Percentiles rank a stretch among this genome's conserved stretches.
Evolutionary conservation across 2,888 invertebrate genomes (phyloP).

Genomic region (Lutraria lutraria): DNA sequence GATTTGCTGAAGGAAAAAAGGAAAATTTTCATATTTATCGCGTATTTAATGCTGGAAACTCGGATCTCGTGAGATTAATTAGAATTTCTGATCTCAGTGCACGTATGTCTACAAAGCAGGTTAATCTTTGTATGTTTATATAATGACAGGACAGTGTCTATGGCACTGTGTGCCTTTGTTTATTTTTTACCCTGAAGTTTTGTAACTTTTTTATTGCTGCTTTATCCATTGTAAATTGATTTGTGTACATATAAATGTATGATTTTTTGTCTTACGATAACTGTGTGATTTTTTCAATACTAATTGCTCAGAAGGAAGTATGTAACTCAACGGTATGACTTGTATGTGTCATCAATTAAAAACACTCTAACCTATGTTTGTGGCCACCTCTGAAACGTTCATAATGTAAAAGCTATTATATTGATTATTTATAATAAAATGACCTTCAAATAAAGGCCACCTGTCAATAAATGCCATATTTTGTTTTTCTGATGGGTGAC

Average conservation of each 20-base stretch:
- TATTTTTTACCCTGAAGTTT: background rate
- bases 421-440: too few relatives aligned
- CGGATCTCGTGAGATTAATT: constrained; percentile 75
- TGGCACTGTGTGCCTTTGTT: background rate
- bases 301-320: too few relatives aligned
- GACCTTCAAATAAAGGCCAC: too few relatives aligned
- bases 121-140: constrained; percentile 81
- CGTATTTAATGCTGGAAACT: constrained; percentile 83
- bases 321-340: too few relatives aligned
- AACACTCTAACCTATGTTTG: too few relatives aligned
- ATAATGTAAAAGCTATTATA: too few relatives aligned
- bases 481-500: too few relatives aligned
- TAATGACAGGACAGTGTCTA: background rate
- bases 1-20: constrained; percentile 81
- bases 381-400: too few relatives aligned
- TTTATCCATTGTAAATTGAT: background rate
- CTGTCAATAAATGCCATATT: too few relatives aligned
- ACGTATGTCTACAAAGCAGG: constrained; percentile 77
- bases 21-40: constrained; percentile 84
- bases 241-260: background rate
- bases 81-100: constrained; percentile 81
- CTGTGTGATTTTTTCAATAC: background rate
- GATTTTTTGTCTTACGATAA: background rate
- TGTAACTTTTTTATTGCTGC: background rate
- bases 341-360: too few relatives aligned